A percentile compares a stretch with the other conserved stretches of the same genome.
phyloP scores from a whole-genome alignment of 2,888 invertebrate species.

The Apotomis betuletana region DNA sequence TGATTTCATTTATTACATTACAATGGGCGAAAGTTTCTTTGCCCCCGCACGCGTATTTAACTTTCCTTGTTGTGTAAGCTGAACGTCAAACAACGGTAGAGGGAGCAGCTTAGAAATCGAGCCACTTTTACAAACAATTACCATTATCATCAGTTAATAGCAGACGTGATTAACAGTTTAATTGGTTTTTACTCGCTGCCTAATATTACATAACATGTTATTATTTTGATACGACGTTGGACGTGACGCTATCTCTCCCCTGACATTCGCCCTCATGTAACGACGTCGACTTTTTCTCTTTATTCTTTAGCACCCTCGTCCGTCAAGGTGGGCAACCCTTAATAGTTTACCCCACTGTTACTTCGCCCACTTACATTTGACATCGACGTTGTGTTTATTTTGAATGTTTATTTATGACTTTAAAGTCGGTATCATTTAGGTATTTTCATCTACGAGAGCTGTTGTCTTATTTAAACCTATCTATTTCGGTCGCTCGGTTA shows the following conservation, averaged over 20 bases:
- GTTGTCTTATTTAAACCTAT: background rate
- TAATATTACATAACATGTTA: slow-evolving; percentile 38
- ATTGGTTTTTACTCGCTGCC: slow-evolving; percentile 46
- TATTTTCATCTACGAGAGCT: slow-evolving; percentile 9
- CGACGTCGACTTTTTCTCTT: slow-evolving; percentile 70
- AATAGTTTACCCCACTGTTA: slow-evolving; percentile 61
- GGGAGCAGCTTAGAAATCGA: slow-evolving; percentile 79
- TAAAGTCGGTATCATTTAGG: slow-evolving; percentile 2
- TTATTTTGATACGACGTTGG: slow-evolving; percentile 35
- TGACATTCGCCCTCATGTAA: slow-evolving; percentile 53
- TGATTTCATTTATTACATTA: slow-evolving; percentile 59
- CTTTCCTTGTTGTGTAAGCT: slow-evolving; percentile 83
- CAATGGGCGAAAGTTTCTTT: slow-evolving; percentile 80
- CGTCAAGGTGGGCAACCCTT: slow-evolving; percentile 70
- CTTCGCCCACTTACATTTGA: slow-evolving; percentile 52
- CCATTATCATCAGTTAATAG: slow-evolving; percentile 60
- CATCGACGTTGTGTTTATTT: slow-evolving; percentile 48
- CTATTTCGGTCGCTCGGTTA: background rate
- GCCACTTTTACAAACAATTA: slow-evolving; percentile 68
- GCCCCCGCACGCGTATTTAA: slow-evolving; percentile 75
- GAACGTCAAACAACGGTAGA: slow-evolving; percentile 74
- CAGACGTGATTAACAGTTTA: slow-evolving; percentile 51
- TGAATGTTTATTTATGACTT: slow-evolving; percentile 43
- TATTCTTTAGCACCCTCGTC: slow-evolving; percentile 74
- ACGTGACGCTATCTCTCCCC: slow-evolving; percentile 35